phyloP scores from a whole-genome alignment of 2,888 invertebrate species.

The Perizoma affinitatum region DNA sequence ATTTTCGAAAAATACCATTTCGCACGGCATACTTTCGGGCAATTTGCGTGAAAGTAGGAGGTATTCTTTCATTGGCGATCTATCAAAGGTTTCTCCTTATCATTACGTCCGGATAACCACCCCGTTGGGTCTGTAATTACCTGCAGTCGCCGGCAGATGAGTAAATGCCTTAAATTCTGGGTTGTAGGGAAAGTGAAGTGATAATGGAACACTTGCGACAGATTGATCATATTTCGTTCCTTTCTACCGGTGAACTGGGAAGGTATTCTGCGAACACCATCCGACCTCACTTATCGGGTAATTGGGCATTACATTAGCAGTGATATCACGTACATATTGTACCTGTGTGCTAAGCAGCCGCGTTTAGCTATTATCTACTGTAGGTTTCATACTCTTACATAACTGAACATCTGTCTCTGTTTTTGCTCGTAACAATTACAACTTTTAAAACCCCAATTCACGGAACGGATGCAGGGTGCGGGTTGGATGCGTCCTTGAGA shows the following conservation, averaged over 20 bases:
- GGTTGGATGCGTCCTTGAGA: slow-evolving; percentile 76
- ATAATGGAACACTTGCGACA: slow-evolving; percentile 67
- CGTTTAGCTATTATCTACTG: no score
- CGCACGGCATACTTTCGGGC: slow-evolving; percentile 76
- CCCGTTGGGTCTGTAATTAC: slow-evolving; percentile 72
- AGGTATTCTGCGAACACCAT: slow-evolving; percentile 57
- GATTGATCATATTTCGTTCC: slow-evolving; percentile 70
- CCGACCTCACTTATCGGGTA: slow-evolving; percentile 54
- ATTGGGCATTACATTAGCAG: slow-evolving; percentile 40
- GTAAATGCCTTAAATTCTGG: slow-evolving; percentile 80
- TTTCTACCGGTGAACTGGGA: slow-evolving; percentile 63
- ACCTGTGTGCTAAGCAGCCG: slow-evolving; percentile 39
- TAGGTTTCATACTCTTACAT: no score
- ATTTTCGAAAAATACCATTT: slow-evolving; percentile 67
- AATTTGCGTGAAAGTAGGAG: slow-evolving; percentile 83
- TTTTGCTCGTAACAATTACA: slow-evolving; percentile 60
- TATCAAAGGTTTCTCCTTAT: slow-evolving; percentile 76
- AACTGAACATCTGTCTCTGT: slow-evolving; percentile 56
- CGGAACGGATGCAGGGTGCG: slow-evolving; percentile 77
- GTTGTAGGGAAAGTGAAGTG: slow-evolving; percentile 80
- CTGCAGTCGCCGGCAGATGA: slow-evolving; percentile 76
- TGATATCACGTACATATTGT: slow-evolving; percentile 13
- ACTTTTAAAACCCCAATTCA: slow-evolving; percentile 63
- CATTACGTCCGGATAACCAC: slow-evolving; percentile 61
- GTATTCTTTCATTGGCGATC: slow-evolving; percentile 75